Base-by-base conservation (phyloP, 2,113 vertebrate species). In the Poeciliopsis retropinna region DNA sequence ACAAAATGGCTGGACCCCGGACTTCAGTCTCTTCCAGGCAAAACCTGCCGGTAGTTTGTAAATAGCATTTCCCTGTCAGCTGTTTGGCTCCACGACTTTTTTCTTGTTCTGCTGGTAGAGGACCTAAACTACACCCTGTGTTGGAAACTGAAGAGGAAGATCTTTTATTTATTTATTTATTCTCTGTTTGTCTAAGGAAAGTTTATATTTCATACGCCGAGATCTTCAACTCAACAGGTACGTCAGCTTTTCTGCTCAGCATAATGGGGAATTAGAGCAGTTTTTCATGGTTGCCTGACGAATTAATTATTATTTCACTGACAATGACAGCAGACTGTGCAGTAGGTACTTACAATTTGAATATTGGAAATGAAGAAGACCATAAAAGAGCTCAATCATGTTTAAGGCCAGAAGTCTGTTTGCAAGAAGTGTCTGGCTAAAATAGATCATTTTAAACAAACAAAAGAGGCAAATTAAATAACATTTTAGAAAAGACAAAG, bases 1-100 rank as follows among this genome's bases (percentile, higher is more conserved):
- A 72, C 75, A 60, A 68, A 63, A 92, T 93, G 91, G 87, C 70
- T 85, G 64, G 57, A 64, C 80, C 41, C 32, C 76, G 91, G 91
- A 89, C 79, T 88, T 73, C 57, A 54, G 62, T 70, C 78, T 13
- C 22, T 32, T 34, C 44, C 9, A 64, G 61, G 64, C 68, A 47
- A 72, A 30, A 67, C 10, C 62, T 51, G 69, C 72, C 71, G 67
- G 81, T 67, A 73, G 34, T 65, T 41, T 60, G 75, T 87, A 73
- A 90, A 89, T 90, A 92, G 85, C 61, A 65, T 64, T 70, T 75
- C 37, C 64, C 37, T 69, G 72, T 77, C 70, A 73, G 83, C 57
- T 63, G 27, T 54, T 13, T 14, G 79, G 61, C 76, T 84, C 72
- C 72, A 41, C 65, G 61, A 70, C 51, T 66, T 71, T 75, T n/a